Conservation (phyloP, 2,888 invertebrate genomes). For the Cheilosia impressa region DNA sequence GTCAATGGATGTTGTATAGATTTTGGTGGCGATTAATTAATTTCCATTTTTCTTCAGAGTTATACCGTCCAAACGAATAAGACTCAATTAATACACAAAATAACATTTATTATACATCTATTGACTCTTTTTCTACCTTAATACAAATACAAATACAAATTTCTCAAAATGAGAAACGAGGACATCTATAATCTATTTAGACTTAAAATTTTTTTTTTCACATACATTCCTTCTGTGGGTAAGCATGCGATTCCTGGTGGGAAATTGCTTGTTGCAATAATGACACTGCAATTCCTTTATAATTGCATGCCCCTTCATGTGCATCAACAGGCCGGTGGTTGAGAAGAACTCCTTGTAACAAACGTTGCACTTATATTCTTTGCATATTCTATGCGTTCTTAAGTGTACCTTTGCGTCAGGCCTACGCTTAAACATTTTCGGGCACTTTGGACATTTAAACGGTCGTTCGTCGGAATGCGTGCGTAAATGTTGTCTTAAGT, state of each 20-base stretch:
- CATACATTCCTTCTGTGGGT: constrained; percentile 11
- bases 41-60: no score
- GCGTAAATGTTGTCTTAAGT: constrained; percentile 10
- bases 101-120: no score
- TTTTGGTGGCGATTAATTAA: no score
- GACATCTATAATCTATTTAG: no score
- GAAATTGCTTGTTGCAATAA: constrained; percentile 25
- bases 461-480: constrained; percentile 42
- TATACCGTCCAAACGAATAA: no score
- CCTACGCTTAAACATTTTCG: constrained; percentile 23
- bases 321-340: constrained; percentile 37
- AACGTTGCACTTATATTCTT: constrained; percentile 25
- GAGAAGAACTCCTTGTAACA: constrained; percentile 35
- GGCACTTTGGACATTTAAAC: constrained; percentile 20
- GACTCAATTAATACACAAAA: no score
- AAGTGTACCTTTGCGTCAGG: background rate
- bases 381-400: constrained; percentile 11
- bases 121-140: no score
- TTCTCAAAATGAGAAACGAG: no score
- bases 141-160: no score
- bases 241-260: constrained; percentile 4
- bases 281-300: constrained; percentile 27
- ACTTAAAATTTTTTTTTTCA: background rate
- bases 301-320: constrained; percentile 18
- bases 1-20: no score